These are phyloP conservation scores for Myopa testacea DNA, from an alignment of 2,888 invertebrate species.

Conservation along the genomic window DNA sequence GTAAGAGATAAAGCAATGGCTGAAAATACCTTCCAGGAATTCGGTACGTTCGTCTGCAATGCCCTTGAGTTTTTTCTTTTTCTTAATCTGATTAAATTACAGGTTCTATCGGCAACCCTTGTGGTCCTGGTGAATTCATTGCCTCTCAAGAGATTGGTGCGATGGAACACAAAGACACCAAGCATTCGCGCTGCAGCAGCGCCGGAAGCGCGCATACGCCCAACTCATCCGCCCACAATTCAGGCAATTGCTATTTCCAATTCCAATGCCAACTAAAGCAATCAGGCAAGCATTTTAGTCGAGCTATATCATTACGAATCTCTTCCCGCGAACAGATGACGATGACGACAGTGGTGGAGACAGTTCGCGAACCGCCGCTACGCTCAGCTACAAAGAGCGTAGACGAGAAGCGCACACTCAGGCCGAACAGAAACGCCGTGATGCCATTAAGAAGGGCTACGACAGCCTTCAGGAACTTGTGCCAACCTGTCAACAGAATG, in stretches of 20 bases:
- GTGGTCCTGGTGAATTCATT: conserved; percentile 3
- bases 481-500: conserved; percentile 93
- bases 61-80: not conserved
- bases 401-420: conserved; percentile 95
- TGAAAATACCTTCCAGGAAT: conserved; percentile 27
- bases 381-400: conserved; percentile 91
- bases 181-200: conserved; percentile 79
- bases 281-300: conserved; percentile 33
- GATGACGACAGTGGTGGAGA: conserved; percentile 76
- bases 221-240: conserved; percentile 83
- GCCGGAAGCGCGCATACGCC: conserved; percentile 83
- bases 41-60: conserved; percentile 6
- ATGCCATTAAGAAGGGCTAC: conserved; percentile 97
- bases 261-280: conserved; percentile 19
- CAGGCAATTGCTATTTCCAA: conserved; percentile 70
- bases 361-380: conserved; percentile 55
- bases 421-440: conserved; percentile 95
- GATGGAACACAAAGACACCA: conserved; percentile 45
- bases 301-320: conserved; percentile 36
- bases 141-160: conserved; percentile 10
- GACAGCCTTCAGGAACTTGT: conserved; percentile 93
- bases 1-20: conserved; percentile 17
- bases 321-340: conserved; percentile 67
- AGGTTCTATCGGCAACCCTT: conserved; percentile 13
- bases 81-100: not conserved